phyloP scores from a whole-genome alignment of 1,140 invertebrate genomes.

The Habropoda laboriosa region DNA sequence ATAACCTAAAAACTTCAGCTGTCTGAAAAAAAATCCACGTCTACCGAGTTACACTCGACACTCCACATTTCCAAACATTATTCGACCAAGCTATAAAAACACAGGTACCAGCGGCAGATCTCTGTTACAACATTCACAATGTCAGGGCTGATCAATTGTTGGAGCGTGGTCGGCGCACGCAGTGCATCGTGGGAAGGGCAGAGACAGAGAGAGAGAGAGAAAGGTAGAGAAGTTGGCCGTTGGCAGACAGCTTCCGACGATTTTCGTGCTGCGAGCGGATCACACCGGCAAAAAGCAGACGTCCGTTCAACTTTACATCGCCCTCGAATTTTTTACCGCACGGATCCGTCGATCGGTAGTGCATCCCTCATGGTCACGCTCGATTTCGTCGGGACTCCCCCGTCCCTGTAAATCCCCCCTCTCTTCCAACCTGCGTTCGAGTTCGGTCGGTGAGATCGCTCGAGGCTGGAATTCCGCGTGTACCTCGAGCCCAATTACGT shows the following conservation, averaged over 20 bases:
- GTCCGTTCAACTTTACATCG: constrained; percentile 36
- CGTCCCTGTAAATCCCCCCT: constrained; percentile 15
- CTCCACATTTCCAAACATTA: background rate
- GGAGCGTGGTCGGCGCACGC: background rate
- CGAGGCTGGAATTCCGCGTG: constrained; percentile 54
- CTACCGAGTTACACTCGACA: too few species aligned
- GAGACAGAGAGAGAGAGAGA: too few species aligned
- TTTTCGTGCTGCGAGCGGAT: constrained; percentile 17
- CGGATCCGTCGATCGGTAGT: constrained; percentile 32
- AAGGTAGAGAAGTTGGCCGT: background rate
- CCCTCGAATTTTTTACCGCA: constrained; percentile 32
- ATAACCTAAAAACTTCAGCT: too few species aligned
- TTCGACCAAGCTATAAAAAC: background rate
- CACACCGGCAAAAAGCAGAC: constrained; percentile 25
- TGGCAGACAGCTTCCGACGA: constrained; percentile 28
- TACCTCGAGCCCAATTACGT: constrained; percentile 53
- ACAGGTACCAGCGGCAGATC: background rate
- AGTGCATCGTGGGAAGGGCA: constrained; percentile 36
- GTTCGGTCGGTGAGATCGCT: background rate
- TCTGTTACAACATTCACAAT: background rate
- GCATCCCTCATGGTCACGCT: constrained; percentile 49
- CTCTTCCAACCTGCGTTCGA: constrained; percentile 20
- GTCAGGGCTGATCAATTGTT: constrained; percentile 13
- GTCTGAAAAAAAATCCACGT: too few species aligned
- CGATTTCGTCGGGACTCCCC: constrained; percentile 40